Evolutionary conservation across 2,888 invertebrate species (phyloP).

Genomic region (Drosophila antonietae): DNA sequence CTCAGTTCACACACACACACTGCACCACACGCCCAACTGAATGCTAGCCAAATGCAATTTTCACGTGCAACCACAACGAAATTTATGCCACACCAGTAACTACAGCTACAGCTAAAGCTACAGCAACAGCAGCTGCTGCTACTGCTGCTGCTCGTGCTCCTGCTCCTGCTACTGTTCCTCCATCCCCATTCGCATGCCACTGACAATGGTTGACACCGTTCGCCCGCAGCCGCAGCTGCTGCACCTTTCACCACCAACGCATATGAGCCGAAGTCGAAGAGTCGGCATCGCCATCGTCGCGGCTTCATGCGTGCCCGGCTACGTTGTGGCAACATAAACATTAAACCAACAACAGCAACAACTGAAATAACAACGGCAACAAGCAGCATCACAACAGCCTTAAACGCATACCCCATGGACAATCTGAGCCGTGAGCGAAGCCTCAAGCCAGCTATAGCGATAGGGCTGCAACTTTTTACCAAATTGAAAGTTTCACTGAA

Average conservation of each 20-base stretch:
- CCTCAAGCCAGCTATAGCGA: not conserved
- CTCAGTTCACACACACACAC: conserved; percentile 25
- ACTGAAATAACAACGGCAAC: conserved; percentile 33
- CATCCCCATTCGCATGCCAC: conserved; percentile 31
- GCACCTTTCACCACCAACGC: conserved; percentile 50
- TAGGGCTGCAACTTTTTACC: not conserved
- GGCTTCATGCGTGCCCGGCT: conserved; percentile 67
- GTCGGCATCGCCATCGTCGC: conserved; percentile 38
- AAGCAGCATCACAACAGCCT: conserved; percentile 22
- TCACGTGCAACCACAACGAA: conserved; percentile 81
- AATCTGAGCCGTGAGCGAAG: conserved; percentile 22
- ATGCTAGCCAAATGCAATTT: conserved; percentile 77
- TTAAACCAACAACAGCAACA: conserved; percentile 53
- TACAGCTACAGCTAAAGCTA: conserved; percentile 43
- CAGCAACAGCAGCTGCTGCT: conserved; percentile 9
- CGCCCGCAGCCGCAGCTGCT: conserved; percentile 39
- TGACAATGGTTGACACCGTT: conserved; percentile 70
- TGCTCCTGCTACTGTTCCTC: not conserved
- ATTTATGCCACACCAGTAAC: conserved; percentile 77
- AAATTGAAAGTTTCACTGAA: not conserved
- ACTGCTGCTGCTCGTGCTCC: not conserved
- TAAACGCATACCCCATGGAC: conserved; percentile 36
- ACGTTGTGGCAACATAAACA: conserved; percentile 78
- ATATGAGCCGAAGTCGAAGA: conserved; percentile 42
- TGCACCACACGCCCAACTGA: conserved; percentile 43